These are phyloP conservation scores for Pomatorhinus ruficollis DNA, from an alignment of 2,113 vertebrate genomes.

Conservation along the genomic window DNA sequence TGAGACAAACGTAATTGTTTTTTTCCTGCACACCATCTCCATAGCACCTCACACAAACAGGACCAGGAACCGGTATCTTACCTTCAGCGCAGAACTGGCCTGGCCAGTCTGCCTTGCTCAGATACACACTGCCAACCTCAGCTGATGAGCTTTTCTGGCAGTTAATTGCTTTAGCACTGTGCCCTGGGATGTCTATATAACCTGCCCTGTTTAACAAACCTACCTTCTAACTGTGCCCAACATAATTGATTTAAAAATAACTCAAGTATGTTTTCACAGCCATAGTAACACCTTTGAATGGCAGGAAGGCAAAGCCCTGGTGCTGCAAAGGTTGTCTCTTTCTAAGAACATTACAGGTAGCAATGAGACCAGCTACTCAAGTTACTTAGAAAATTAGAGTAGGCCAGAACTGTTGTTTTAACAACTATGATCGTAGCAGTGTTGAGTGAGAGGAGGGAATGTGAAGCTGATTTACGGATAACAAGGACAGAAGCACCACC, in stretches of 20 bases:
- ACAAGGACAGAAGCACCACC: not conserved
- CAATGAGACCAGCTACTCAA: not conserved
- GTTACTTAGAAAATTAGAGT: not conserved
- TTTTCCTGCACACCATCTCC: fast-evolving
- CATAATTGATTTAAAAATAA: not conserved
- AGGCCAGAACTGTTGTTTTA: not conserved
- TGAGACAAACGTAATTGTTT: not conserved
- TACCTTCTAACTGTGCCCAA: not conserved
- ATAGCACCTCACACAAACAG: not conserved
- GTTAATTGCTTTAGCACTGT: not conserved
- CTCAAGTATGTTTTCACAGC: not conserved
- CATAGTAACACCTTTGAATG: not conserved
- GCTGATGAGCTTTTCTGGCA: not conserved
- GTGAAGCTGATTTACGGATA: not conserved
- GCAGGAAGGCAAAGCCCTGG: not conserved
- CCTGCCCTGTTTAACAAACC: not conserved
- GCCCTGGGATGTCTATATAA: not conserved
- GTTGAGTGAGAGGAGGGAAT: not conserved
- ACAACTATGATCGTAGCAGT: not conserved
- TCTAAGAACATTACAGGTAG: not conserved
- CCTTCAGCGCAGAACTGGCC: too few relatives aligned
- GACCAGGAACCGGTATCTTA: fast-evolving
- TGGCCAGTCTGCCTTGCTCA: not conserved
- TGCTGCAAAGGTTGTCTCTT: not conserved
- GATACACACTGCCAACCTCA: not conserved